phyloP scores from a whole-genome alignment of 2,888 invertebrate species.

The Spilosoma lubricipeda region DNA sequence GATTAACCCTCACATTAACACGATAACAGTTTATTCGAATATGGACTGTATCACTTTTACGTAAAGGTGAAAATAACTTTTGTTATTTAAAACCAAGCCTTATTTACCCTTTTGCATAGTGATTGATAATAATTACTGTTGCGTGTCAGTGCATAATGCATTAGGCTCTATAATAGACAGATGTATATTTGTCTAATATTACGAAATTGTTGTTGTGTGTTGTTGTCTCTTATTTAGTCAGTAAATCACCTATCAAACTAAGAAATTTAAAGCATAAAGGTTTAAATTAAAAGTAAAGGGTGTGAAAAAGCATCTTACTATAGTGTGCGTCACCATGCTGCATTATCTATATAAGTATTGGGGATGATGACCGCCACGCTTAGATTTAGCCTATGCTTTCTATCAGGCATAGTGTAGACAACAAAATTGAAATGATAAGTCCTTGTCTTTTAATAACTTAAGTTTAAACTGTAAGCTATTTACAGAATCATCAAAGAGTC shows the following conservation, averaged over 20 bases:
- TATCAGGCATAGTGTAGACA: too few species aligned
- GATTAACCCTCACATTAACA: constrained; percentile 32
- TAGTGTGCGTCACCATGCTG: too few species aligned
- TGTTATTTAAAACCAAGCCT: constrained; percentile 10
- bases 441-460: not conserved
- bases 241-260: not conserved
- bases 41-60: constrained; percentile 12
- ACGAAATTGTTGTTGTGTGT: not conserved
- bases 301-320: too few species aligned
- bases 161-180: constrained; percentile 1
- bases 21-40: not conserved
- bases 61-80: constrained; percentile 8
- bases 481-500: too few species aligned
- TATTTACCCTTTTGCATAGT: constrained; percentile 37
- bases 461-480: not conserved
- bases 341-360: too few species aligned
- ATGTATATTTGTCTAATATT: not conserved
- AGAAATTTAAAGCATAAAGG: too few species aligned
- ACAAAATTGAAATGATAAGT: too few species aligned
- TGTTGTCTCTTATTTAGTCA: not conserved
- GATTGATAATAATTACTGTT: constrained; percentile 47
- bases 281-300: too few species aligned
- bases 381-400: too few species aligned
- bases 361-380: too few species aligned
- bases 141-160: constrained; percentile 30